Evolutionary conservation across 1,140 invertebrate genomes (phyloP), one percentile per base, ranked within the genome.

Genomic region (Drosophila lowei): DNA sequence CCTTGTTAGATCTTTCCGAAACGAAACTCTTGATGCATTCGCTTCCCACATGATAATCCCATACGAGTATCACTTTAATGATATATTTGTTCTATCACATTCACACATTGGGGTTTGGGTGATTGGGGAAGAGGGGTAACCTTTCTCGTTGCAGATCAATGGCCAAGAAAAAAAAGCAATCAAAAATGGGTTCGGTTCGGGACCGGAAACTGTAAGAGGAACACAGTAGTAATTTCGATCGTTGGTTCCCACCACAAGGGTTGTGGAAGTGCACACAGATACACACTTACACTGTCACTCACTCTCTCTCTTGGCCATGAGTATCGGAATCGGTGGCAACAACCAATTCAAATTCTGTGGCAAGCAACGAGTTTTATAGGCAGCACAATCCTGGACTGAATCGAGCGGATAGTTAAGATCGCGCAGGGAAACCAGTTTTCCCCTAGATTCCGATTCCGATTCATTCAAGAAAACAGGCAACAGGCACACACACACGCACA

Each of bases 381-480:
- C 70, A 62, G 49, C 63, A 23, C 53, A 53, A 57, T 65, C 71
- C 79, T 62, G 75, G 70, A 81, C 78, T 56, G 70, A 61, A 64
- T 38, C 56, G 46, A 68, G 66, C 28, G 28, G 56, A 68, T 81
- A 62, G 77, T 56, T 66, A 59, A 59, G 47, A 72, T 60, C 65
- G 25, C 65, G 71, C 59, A 62, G 83, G 64, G 56, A 86, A 85
- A 85, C 83, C 73, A 71, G 83, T 86, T 76, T 74, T 80, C 86
- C 67, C 68, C 83, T 80, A 85, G 80, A 81, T 13, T 38, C 34
- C 34, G 34, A 38, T 38, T 38, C 34, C 34, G 34, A 38, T 85
- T 85, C 81, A 85, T 85, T 85, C 77, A 85, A 88, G 83, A 85
- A 85, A 85, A 74, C 80, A 84, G 80, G 81, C 79, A 81, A 59